Base-by-base conservation (phyloP, 2,888 invertebrate genomes). In the Anticlea derivata region DNA sequence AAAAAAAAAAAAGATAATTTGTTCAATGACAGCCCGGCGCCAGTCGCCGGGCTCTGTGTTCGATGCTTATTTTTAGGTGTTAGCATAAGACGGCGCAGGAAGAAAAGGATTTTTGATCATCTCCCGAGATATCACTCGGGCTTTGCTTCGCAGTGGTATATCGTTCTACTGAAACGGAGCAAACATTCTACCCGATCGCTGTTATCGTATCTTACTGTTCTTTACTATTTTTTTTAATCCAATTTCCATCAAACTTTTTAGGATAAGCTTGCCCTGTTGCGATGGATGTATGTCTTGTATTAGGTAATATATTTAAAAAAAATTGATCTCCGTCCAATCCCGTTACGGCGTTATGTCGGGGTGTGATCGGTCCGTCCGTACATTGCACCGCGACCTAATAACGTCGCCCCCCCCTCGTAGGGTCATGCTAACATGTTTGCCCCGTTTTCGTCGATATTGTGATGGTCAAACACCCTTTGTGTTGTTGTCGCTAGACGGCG, bases 391-490 rank as follows among this genome's bases (percentile, higher is more conserved):
- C n/a, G n/a, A n/a, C 38, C 4, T n/a, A 7, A 29, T 37, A 38
- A 26, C 31, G 46, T 17, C 40, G 33, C 44, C 30, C 30, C 31
- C 24, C 39, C 26, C 40, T 26, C 39, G 60, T 63, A 68, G 65
- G 68, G 45, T 35, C 55, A 41, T 50, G 50, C 52, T 58, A 61
- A 65, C 63, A 76, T 87, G 91, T 90, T 90, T 88, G 91, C 89
- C 83, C 87, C 89, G 89, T 85, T 86, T 83, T 78, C 71, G 82
- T 84, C 73, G 85, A 81, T 76, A 75, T 73, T 65, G 77, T 89
- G 90, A 94, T 94, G 94, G 94, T 94, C 94, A 94, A 94, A 94
- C 94, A 94, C 94, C 94, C 94, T 94, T 94, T 89, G 81, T 86
- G 85, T 88, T 85, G 85, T 87, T 89, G 90, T 87, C 88, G 87